Evolutionary conservation across 2,113 vertebrate species (phyloP).

Genomic region (Turnix velox): DNA sequence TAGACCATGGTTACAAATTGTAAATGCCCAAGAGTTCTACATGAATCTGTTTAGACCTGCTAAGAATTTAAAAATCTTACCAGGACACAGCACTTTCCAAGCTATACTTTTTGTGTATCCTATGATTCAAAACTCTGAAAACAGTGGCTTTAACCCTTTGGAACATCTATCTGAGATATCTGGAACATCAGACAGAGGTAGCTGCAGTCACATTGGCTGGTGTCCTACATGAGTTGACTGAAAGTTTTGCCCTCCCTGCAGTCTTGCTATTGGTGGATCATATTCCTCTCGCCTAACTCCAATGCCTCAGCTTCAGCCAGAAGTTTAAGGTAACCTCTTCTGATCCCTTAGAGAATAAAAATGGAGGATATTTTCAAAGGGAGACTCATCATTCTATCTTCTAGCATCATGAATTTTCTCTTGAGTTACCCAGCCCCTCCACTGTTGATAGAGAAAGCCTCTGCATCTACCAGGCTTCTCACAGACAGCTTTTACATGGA

Average conservation of each 20-base stretch:
- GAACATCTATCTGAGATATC: neutral
- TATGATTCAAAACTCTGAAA: neutral
- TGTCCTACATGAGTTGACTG: neutral
- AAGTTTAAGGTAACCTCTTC: neutral
- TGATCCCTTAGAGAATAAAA: neutral
- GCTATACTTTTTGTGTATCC: neutral
- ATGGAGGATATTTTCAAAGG: neutral
- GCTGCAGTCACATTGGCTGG: fast-evolving
- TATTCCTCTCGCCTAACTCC: neutral
- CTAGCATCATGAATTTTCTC: fast-evolving
- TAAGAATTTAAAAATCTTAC: constrained; percentile 29
- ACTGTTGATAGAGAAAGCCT: neutral
- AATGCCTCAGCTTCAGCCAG: neutral
- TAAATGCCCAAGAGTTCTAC: constrained; percentile 45
- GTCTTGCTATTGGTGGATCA: neutral
- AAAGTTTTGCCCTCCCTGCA: neutral
- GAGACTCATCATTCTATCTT: neutral
- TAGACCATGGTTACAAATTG: constrained; percentile 51
- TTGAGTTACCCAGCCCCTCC: neutral
- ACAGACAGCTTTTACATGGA: neutral
- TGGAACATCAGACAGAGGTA: neutral
- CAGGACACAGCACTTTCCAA: neutral
- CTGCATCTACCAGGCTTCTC: neutral
- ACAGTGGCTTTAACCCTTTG: neutral
- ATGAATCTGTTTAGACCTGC: constrained; percentile 60